phyloP scores from a whole-genome alignment of 2,888 invertebrate species.

The Strigamia transsilvanica region DNA sequence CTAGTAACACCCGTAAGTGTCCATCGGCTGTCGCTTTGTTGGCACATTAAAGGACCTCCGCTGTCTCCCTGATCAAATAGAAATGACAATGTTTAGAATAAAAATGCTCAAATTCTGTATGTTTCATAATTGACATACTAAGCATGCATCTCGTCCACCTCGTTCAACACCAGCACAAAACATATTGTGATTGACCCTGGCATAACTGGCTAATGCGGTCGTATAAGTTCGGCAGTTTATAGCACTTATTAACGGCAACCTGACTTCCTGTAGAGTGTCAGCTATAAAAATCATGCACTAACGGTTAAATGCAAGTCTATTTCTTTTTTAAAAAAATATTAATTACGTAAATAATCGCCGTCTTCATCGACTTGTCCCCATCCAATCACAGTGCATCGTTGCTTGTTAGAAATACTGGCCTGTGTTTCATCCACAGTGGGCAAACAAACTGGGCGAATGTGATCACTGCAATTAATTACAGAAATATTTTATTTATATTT shows the following conservation, averaged over 20 bases:
- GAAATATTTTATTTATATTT: background rate
- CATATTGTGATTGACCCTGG: conserved; percentile 79
- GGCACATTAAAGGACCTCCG: conserved; percentile 57
- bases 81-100: no score
- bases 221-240: conserved; percentile 79
- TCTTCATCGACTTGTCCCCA: conserved; percentile 84
- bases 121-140: conserved; percentile 66
- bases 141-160: conserved; percentile 81
- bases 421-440: conserved; percentile 69
- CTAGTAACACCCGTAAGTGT: conserved; percentile 73
- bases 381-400: conserved; percentile 79
- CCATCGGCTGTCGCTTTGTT: conserved; percentile 67
- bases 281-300: conserved; percentile 66
- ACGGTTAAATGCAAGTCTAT: background rate
- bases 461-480: conserved; percentile 66
- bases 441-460: conserved; percentile 73
- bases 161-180: conserved; percentile 82
- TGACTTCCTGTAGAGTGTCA: conserved; percentile 82
- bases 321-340: background rate
- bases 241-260: conserved; percentile 80
- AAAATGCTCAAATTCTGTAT: no score
- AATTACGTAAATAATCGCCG: conserved; percentile 81
- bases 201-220: conserved; percentile 76
- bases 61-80: conserved; percentile 57
- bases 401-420: conserved; percentile 70